Conservation (phyloP, 2,797 vertebrate species). For the Aplochiton taeniatus region DNA sequence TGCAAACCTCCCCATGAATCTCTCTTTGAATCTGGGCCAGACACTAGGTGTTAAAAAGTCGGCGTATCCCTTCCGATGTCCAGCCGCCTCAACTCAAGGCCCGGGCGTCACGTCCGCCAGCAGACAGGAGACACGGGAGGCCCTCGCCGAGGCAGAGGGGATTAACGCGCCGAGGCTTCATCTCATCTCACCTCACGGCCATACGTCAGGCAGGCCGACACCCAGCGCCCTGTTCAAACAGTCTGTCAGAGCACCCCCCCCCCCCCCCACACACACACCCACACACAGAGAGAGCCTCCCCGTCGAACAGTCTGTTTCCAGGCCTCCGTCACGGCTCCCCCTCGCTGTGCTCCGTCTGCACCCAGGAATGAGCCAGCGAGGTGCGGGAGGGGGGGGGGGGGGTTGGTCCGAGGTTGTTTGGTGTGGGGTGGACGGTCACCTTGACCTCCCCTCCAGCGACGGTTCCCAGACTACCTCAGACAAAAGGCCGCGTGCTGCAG, state of each 20-base stretch:
- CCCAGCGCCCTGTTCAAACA: conserved; percentile 41
- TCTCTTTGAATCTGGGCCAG: no score
- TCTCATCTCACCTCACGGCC: conserved; percentile 73
- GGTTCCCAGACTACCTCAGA: conserved; percentile 54
- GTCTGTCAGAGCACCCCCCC: conserved; percentile 30
- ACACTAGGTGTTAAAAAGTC: no score
- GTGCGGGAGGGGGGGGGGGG: conserved; percentile 6
- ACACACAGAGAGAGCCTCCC: conserved; percentile 50
- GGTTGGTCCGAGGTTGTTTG: conserved; percentile 37
- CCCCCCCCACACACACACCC: conserved; percentile 7
- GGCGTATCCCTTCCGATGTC: no score
- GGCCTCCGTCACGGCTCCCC: conserved; percentile 55
- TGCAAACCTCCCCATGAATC: no score
- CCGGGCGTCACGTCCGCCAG: conserved; percentile 21
- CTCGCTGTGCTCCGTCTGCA: conserved; percentile 40
- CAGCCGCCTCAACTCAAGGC: no score
- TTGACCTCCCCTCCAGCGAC: conserved; percentile 58
- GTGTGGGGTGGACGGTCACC: conserved; percentile 41
- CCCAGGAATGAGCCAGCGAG: conserved; percentile 44
- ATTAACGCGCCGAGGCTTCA: conserved; percentile 63
- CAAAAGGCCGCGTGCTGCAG: conserved; percentile 33
- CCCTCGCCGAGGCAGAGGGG: conserved; percentile 58
- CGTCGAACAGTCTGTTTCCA: conserved; percentile 58
- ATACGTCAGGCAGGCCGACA: conserved; percentile 72
- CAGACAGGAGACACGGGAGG: conserved; percentile 43